These are phyloP conservation scores for Eutolmus rufibarbis DNA, from an alignment of 2,888 invertebrate species.

Conservation along the genomic window DNA sequence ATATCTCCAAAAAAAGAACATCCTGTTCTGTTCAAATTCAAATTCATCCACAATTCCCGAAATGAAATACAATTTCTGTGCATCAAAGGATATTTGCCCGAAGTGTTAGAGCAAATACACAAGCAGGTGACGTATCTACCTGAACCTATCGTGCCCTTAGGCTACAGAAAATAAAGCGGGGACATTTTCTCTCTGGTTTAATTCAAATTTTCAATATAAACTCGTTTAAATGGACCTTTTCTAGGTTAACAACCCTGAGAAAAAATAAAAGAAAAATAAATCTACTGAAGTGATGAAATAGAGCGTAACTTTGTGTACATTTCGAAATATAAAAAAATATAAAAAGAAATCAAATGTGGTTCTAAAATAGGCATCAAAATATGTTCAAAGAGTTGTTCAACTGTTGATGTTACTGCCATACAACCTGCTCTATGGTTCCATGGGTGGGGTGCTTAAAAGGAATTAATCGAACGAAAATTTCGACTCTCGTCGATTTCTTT, in stretches of 20 bases:
- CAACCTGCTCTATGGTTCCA: background rate
- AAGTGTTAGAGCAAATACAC: background rate
- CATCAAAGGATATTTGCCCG: background rate
- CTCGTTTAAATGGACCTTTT: background rate
- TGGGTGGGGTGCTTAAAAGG: background rate
- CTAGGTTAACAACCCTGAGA: background rate
- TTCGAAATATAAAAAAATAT: background rate
- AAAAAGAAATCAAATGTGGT: background rate
- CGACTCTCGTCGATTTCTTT: background rate
- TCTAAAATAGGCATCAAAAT: background rate
- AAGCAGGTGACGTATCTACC: background rate
- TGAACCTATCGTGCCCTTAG: background rate
- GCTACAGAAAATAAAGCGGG: background rate
- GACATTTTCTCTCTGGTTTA: background rate
- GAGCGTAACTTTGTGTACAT: background rate
- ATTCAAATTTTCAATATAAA: background rate
- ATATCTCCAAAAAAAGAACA: background rate
- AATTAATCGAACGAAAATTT: background rate
- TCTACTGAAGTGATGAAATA: background rate
- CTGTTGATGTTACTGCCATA: background rate
- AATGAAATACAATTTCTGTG: background rate
- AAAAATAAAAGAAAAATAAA: background rate
- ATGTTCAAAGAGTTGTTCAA: background rate
- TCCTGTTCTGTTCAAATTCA: background rate
- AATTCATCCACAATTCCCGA: background rate